Evolutionary conservation across 2,888 invertebrate species (phyloP).

Genomic region (Melanargia galathea): DNA sequence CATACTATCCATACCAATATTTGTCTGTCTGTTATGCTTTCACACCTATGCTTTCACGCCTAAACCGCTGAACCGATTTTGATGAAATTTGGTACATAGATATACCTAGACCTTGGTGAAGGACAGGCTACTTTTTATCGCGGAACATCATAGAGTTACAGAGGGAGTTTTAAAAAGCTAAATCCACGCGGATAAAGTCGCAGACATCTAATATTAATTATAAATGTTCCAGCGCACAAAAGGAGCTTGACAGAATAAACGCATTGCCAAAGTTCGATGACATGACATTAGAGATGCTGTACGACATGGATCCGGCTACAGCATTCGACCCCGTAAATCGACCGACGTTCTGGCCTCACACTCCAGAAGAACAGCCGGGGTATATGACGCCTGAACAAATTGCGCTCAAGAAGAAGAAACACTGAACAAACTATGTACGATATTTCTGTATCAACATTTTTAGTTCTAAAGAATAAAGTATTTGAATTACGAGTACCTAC

Average conservation of each 20-base stretch:
- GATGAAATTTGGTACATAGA: too few species aligned
- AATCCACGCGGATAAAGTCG: too few species aligned
- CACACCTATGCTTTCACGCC: too few species aligned
- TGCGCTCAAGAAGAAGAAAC: slow-evolving; percentile 37
- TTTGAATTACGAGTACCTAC: not conserved
- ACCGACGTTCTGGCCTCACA: slow-evolving; percentile 72
- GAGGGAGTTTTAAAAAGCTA: too few species aligned
- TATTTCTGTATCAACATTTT: not conserved
- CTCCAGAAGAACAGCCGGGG: slow-evolving; percentile 62
- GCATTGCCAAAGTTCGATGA: slow-evolving; percentile 64
- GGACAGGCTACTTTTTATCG: too few species aligned
- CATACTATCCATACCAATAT: too few species aligned
- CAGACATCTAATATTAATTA: not conserved
- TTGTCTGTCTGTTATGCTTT: too few species aligned
- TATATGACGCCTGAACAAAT: slow-evolving; percentile 50
- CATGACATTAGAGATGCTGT: slow-evolving; percentile 67
- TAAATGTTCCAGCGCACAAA: slow-evolving; percentile 44
- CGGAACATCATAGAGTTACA: too few species aligned
- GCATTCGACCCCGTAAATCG: slow-evolving; percentile 60
- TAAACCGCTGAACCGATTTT: too few species aligned
- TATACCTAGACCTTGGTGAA: too few species aligned
- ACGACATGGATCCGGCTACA: slow-evolving; percentile 54
- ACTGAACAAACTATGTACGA: slow-evolving; percentile 14
- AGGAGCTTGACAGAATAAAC: slow-evolving; percentile 56
- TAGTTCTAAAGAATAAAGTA: not conserved